A percentile compares a stretch with the other conserved stretches of the same genome.
Evolutionary conservation across 2,113 vertebrate species (phyloP).

Genomic region (Microtus montanus): DNA sequence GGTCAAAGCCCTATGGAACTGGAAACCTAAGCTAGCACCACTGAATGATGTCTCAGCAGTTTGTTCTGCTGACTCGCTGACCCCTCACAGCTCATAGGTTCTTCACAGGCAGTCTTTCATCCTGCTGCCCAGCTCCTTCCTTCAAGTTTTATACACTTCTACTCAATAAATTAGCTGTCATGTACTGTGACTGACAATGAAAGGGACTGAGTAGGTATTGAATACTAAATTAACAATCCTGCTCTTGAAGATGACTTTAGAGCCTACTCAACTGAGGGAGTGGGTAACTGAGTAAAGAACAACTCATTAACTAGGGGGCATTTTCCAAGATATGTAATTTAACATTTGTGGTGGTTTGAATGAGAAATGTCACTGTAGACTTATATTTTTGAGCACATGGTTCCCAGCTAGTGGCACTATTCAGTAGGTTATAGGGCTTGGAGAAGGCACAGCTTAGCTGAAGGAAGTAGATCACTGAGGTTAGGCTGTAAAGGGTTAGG

Average conservation of each 20-base stretch:
- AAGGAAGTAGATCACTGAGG: too few species aligned
- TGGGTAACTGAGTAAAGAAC: not conserved
- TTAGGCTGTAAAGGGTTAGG: not conserved
- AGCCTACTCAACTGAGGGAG: not conserved
- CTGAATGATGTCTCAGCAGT: not conserved
- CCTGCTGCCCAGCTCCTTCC: too few species aligned
- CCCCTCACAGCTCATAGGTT: not conserved
- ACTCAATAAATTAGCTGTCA: not conserved
- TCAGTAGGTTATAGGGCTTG: not conserved
- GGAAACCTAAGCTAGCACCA: not conserved
- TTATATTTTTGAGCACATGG: not conserved
- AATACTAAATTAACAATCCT: not conserved
- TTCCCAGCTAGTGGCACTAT: not conserved
- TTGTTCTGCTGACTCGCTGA: not conserved
- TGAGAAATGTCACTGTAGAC: not conserved
- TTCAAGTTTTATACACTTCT: not conserved
- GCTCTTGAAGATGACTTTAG: not conserved
- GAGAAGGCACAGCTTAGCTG: too few species aligned
- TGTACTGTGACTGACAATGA: not conserved
- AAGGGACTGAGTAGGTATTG: not conserved
- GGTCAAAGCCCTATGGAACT: not conserved
- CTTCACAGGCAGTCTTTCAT: not conserved
- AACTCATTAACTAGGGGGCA: not conserved
- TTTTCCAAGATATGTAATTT: not conserved
- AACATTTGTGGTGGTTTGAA: not conserved